These are phyloP conservation scores for Pseudocheirus occidentalis DNA, from an alignment of 2,797 vertebrate species.

Conservation along the genomic window DNA sequence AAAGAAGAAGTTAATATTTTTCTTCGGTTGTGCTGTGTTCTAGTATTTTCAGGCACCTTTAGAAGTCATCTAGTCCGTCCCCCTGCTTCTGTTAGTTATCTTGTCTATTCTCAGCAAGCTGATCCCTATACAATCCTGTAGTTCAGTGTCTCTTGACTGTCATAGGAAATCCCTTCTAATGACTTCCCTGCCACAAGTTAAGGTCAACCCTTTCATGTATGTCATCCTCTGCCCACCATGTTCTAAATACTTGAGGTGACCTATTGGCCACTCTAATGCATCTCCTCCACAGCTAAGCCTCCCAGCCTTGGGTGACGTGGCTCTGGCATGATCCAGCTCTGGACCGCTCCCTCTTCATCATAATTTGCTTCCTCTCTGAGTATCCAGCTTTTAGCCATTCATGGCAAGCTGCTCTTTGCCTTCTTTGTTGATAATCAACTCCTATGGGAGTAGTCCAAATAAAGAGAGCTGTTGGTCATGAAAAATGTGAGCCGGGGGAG, in stretches of 20 bases:
- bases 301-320: neutral
- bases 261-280: neutral
- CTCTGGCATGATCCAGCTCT: neutral
- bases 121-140: neutral
- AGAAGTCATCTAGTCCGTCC: neutral
- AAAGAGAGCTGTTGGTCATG: neutral
- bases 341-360: neutral
- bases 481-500: neutral
- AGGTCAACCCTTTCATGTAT: neutral
- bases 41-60: neutral
- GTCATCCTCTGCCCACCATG: neutral
- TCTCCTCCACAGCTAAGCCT: neutral
- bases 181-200: neutral
- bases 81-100: neutral
- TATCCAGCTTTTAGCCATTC: neutral
- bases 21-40: neutral
- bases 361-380: neutral
- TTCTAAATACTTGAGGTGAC: neutral
- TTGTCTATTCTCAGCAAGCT: neutral
- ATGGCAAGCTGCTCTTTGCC: neutral
- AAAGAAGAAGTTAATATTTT: neutral
- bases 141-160: neutral
- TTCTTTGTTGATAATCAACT: neutral
- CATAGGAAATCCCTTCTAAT: neutral
- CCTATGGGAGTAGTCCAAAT: neutral